Evolutionary conservation across 2,113 vertebrate species (phyloP), one percentile per base, ranked within the genome.

Genomic region (Phalacrocorax carbo): DNA sequence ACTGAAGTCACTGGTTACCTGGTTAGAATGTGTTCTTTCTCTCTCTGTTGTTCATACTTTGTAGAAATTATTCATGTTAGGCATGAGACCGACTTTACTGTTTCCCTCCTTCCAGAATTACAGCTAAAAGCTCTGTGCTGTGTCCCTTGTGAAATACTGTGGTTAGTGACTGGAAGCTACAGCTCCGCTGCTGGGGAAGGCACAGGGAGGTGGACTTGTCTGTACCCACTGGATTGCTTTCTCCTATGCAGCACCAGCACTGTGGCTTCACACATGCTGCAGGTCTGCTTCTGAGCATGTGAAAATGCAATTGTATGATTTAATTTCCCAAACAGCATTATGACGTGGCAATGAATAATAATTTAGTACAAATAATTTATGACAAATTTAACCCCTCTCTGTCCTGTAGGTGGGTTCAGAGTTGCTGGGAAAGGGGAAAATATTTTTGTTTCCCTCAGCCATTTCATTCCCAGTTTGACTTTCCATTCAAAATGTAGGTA

Each of bases 201-300:
- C 52, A 42, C 11, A 22, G 30, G 34, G 10, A 60, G 29, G 3
- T 15, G 38, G 42, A 22, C 0, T 1, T 10, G 2, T 12, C 6
- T 5, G 34, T n/a, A 26, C 25, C 11, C 42, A 11, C 51, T 4
- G 2, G 25, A 52, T 29, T 30, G 62, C 38, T 18, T 34, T 65
- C 42, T 49, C 30, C 55, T 36, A 34, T 71, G 30, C 58, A 84
- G 52, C 0, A 1, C 34, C 44, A 51, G 32, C 66, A 6, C 42
- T 9, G 48, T 42, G 22, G 15, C n/a, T n/a, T 42, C 57, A 8
- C 29, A 15, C 13, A 5, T 2, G 12, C 13, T 0, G 0, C 70
- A 79, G 22, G 49, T 49, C 75, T 51, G 46, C 2, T 32, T 48
- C 57, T 2, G 1, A 68, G 55, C 32, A 14, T 0, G 2, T 15